phyloP scores from a whole-genome alignment of 2,113 vertebrate genomes.

The Larimichthys polyactis region DNA sequence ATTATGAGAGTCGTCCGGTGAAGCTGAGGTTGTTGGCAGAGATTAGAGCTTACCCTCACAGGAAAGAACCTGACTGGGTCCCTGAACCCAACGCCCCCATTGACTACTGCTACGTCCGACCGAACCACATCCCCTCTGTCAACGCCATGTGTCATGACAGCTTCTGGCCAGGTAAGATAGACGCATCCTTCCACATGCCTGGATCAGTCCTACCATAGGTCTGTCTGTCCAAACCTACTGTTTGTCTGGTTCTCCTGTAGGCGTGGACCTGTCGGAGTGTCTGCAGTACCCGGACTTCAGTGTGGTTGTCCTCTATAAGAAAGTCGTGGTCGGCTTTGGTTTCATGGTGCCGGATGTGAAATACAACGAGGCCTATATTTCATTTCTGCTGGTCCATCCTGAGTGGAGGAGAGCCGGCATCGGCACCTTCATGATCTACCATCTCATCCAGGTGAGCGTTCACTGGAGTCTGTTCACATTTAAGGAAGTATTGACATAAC shows the following conservation, averaged over 20 bases:
- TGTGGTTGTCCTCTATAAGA: constrained; percentile 96
- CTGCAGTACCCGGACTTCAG: constrained; percentile 99
- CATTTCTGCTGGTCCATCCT: constrained; percentile 96
- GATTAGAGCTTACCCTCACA: constrained; percentile 87
- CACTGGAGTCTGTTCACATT: too few species aligned
- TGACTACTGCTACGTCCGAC: constrained; percentile 97
- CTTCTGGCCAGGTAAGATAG: constrained; percentile 94
- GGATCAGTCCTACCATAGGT: fast-evolving
- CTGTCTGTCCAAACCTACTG: neutral
- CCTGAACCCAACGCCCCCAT: constrained; percentile 89
- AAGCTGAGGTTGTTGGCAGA: constrained; percentile 91
- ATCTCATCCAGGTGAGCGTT: constrained; percentile 93
- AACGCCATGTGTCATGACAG: constrained; percentile 98
- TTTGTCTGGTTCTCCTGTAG: constrained; percentile 66
- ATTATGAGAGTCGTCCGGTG: constrained; percentile 92
- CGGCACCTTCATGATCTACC: constrained; percentile 99
- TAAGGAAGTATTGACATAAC: too few species aligned
- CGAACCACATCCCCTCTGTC: constrained; percentile 95
- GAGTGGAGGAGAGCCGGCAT: constrained; percentile 97
- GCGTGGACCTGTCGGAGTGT: constrained; percentile 96
- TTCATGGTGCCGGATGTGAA: constrained; percentile 99
- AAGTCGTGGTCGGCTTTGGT: constrained; percentile 95
- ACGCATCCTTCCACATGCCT: fast-evolving
- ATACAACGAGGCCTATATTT: constrained; percentile 98
- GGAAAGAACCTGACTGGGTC: constrained; percentile 85